phyloP scores from a whole-genome alignment of 2,113 vertebrate genomes.

The Lepidothrix coronata region DNA sequence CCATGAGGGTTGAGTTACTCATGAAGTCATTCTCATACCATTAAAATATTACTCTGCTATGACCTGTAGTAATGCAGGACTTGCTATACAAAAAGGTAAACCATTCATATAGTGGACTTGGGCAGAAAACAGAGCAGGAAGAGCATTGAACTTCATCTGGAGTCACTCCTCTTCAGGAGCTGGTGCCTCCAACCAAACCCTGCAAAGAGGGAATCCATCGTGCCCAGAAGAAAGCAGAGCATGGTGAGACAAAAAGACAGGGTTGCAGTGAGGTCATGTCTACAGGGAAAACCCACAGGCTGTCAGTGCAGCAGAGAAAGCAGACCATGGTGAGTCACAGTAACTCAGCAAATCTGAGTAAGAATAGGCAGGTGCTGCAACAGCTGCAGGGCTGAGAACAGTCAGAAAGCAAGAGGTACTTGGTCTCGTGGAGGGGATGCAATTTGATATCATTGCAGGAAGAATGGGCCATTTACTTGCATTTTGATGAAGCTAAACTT shows the following conservation, averaged over 20 bases:
- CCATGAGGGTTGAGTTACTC: not conserved
- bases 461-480: not conserved
- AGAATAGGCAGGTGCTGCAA: too few species aligned
- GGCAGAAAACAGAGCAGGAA: not conserved
- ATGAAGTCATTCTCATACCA: not conserved
- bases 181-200: not conserved
- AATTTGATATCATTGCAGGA: rapidly evolving
- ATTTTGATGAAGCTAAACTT: not conserved
- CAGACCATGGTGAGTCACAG: too few species aligned
- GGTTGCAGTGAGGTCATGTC: not conserved
- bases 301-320: not conserved
- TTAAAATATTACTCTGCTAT: not conserved
- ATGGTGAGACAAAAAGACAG: not conserved
- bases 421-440: not conserved
- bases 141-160: not conserved
- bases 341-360: not conserved
- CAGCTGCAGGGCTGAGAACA: not conserved
- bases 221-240: not conserved
- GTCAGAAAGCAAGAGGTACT: not conserved
- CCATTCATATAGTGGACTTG: too few species aligned
- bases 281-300: not conserved
- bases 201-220: not conserved
- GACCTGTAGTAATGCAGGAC: not conserved
- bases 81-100: not conserved
- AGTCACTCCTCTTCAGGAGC: not conserved